phyloP scores from a whole-genome alignment of 2,888 invertebrate species.

The Agonopterix alstromeriana region DNA sequence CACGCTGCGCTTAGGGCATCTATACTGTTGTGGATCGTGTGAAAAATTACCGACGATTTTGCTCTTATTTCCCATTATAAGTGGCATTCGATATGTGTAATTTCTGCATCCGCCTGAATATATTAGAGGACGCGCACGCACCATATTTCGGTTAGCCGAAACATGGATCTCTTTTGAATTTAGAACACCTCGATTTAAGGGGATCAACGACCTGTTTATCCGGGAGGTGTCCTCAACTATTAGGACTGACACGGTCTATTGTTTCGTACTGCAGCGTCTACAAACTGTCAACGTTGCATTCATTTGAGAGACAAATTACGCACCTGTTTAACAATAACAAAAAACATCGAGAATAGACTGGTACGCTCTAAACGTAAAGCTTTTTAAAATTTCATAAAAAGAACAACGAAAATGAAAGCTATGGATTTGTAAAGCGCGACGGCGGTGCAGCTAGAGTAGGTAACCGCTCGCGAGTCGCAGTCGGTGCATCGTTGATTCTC shows the following conservation, averaged over 20 bases:
- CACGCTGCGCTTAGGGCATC: slow-evolving; percentile 70
- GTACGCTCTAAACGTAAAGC: neutral
- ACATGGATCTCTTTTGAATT: slow-evolving; percentile 1
- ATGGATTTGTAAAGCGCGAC: no score
- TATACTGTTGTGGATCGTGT: slow-evolving; percentile 68
- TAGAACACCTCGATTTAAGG: slow-evolving; percentile 11
- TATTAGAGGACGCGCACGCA: slow-evolving; percentile 26
- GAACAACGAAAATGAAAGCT: slow-evolving; percentile 60
- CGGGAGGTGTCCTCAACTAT: slow-evolving; percentile 1
- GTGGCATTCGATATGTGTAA: slow-evolving; percentile 66
- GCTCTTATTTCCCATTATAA: slow-evolving; percentile 67
- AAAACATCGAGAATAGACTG: neutral
- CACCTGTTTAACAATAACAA: neutral
- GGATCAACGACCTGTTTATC: slow-evolving; percentile 19
- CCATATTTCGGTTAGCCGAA: slow-evolving; percentile 15
- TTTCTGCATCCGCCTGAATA: slow-evolving; percentile 59
- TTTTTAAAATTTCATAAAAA: slow-evolving; percentile 32
- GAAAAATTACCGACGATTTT: slow-evolving; percentile 69
- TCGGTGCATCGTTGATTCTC: slow-evolving; percentile 24
- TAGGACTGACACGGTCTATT: neutral
- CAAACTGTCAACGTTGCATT: neutral
- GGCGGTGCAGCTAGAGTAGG: slow-evolving; percentile 15
- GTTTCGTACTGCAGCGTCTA: neutral
- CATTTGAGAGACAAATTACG: neutral
- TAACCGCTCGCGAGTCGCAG: slow-evolving; percentile 12